Evolutionary conservation across 2,888 invertebrate genomes (phyloP).

Genomic region (Tyria jacobaeae): DNA sequence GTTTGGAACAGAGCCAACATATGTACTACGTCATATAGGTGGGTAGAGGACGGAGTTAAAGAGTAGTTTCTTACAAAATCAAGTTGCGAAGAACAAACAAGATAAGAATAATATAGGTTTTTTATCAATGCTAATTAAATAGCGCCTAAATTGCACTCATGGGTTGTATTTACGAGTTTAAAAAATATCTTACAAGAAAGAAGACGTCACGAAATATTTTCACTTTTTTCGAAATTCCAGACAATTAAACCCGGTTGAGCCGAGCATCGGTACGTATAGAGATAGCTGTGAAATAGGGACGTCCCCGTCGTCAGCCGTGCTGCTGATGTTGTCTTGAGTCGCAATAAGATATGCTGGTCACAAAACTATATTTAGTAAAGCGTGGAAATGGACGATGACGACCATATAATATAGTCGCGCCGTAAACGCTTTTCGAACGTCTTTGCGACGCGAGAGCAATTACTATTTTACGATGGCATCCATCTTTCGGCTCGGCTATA

Average conservation of each 20-base stretch:
- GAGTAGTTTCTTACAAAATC: not conserved
- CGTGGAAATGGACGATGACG: not conserved
- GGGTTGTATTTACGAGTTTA: not conserved
- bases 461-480: conserved; percentile 1
- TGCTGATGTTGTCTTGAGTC: conserved; percentile 5
- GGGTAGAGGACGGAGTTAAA: not conserved
- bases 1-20: not conserved
- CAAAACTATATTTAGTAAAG: conserved; percentile 20
- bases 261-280: not conserved
- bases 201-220: not conserved
- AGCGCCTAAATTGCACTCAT: not conserved
- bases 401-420: not conserved
- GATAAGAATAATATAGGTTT: too few species aligned
- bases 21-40: not conserved
- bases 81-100: not conserved
- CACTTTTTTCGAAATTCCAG: conserved; percentile 1
- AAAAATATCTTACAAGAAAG: not conserved
- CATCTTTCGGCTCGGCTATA: not conserved
- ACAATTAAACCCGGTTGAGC: conserved; percentile 2
- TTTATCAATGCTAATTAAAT: not conserved
- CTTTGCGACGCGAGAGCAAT: not conserved
- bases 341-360: conserved; percentile 15
- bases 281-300: conserved; percentile 18
- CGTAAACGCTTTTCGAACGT: not conserved
- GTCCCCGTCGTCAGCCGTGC: conserved; percentile 5